Evolutionary conservation across 35 echinoderm and acorn worm genomes (phyloP).

Genomic region (Ophioderma brevispina): DNA sequence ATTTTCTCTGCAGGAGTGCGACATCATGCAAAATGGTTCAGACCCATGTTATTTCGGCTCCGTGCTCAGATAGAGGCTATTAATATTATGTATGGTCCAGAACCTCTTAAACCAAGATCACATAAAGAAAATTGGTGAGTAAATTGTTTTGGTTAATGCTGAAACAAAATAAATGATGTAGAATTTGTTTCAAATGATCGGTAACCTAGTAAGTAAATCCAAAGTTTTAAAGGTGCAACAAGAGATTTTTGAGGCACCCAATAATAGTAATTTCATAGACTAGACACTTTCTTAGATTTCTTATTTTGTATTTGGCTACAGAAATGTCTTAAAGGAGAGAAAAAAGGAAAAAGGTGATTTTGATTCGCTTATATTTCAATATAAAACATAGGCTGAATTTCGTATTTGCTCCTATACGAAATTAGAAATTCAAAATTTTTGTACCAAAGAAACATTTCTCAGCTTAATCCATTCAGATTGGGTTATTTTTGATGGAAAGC

Average conservation of each 20-base stretch:
- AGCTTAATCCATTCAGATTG: no score
- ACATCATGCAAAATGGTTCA: conserved; percentile 85
- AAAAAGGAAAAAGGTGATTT: no score
- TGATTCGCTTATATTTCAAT: no score
- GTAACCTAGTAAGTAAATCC: not conserved
- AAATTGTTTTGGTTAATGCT: not conserved
- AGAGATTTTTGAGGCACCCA: not conserved
- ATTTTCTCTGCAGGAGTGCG: conserved; percentile 82
- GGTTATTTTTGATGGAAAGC: no score
- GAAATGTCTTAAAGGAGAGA: not conserved
- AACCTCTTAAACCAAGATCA: conserved; percentile 81
- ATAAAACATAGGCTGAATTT: no score
- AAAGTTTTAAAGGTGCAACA: not conserved
- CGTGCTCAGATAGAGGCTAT: conserved; percentile 63
- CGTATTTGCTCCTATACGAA: no score
- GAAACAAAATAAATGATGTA: no score
- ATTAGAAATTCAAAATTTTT: no score
- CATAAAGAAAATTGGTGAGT: conserved; percentile 92
- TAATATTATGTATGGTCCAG: conserved; percentile 69
- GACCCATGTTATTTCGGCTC: conserved; percentile 73
- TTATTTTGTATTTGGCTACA: not conserved
- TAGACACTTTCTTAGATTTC: not conserved
- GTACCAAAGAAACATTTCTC: no score
- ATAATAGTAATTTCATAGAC: not conserved
- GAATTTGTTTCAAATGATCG: not conserved